Conservation (phyloP, 1,140 invertebrate species). For the Drosophila sulfurigaster region DNA sequence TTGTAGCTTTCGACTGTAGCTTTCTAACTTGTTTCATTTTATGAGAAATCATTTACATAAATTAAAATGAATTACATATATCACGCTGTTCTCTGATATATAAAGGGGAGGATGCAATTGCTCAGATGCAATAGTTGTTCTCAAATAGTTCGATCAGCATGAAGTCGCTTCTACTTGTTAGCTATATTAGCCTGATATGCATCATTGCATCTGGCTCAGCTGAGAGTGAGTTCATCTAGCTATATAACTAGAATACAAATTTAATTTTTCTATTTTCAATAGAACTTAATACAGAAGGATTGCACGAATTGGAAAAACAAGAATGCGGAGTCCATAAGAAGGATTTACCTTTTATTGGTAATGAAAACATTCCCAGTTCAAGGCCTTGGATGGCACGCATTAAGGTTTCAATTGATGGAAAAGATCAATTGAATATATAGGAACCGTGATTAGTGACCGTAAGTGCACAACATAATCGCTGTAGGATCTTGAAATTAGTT, state of each 20-base stretch:
- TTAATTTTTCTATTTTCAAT: neutral
- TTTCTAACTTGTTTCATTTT: too few relatives aligned
- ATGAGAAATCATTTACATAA: neutral
- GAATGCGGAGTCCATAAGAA: constrained; percentile 5
- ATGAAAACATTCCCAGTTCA: neutral
- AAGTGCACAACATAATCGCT: neutral
- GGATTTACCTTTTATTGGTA: neutral
- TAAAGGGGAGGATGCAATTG: neutral
- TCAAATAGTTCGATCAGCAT: constrained; percentile 6
- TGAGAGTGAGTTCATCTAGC: neutral
- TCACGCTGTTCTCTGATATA: neutral
- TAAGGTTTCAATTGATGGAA: neutral
- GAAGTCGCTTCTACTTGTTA: neutral
- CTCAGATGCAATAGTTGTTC: neutral
- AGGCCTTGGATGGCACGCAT: constrained; percentile 17
- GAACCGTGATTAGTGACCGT: constrained; percentile 22
- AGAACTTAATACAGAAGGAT: constrained; percentile 1
- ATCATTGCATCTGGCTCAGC: neutral
- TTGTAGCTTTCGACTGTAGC: too few relatives aligned
- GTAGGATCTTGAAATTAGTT: neutral
- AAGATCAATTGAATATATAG: neutral
- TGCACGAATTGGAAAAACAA: neutral
- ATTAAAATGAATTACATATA: neutral
- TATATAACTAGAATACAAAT: too few relatives aligned
- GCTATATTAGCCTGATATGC: neutral